Conservation (phyloP, 2,888 invertebrate species). For the Ochropleura leucogaster region DNA sequence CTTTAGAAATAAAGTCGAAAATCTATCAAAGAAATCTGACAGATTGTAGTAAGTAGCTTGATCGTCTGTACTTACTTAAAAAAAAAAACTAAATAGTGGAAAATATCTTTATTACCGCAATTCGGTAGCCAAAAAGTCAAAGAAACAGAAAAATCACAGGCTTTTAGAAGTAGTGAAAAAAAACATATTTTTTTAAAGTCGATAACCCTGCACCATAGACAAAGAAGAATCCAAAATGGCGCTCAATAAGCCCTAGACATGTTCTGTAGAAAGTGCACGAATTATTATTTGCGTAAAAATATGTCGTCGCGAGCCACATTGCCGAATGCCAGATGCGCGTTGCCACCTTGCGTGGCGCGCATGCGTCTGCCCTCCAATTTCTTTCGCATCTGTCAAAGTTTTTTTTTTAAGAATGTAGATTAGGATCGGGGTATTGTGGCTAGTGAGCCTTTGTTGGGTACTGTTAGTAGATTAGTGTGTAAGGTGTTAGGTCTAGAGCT, state of each 20-base stretch:
- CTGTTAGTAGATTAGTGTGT: conserved; percentile 30
- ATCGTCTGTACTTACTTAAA: no score
- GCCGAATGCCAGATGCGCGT: conserved; percentile 67
- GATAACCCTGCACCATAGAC: not conserved
- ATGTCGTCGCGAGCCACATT: conserved; percentile 62
- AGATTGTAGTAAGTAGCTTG: no score
- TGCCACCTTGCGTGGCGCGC: conserved; percentile 67
- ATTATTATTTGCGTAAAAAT: conserved; percentile 39
- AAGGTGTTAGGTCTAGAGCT: conserved; percentile 1
- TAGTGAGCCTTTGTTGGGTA: conserved; percentile 38
- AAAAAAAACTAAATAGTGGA: no score
- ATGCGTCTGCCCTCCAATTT: conserved; percentile 57
- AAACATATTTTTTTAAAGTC: not conserved
- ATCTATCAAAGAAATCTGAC: no score
- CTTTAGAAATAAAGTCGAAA: no score
- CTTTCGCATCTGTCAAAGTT: conserved; percentile 62
- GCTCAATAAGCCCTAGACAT: conserved; percentile 31
- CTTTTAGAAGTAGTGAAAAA: no score
- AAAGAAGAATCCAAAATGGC: conserved; percentile 32
- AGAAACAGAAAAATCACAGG: no score
- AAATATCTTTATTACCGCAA: no score
- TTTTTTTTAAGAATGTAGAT: conserved; percentile 50
- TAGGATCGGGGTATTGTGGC: conserved; percentile 32
- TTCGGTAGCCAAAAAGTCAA: no score
- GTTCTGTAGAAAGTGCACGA: conserved; percentile 50